Conservation (phyloP, 2,888 invertebrate species). For the Heliconius hortense region DNA sequence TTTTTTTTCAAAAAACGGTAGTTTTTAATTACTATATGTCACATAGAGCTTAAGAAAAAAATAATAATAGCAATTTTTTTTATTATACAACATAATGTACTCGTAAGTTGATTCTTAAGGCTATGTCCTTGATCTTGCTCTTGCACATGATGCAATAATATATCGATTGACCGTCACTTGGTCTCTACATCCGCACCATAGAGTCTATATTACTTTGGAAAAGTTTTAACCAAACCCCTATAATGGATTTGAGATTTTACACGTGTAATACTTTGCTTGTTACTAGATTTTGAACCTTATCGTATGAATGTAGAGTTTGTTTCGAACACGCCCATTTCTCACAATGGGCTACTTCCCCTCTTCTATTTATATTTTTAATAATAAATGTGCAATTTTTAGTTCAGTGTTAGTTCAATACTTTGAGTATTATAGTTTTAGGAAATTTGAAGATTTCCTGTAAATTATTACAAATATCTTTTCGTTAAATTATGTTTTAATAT, state of each 20-base stretch:
- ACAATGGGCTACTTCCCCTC: neutral
- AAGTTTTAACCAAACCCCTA: neutral
- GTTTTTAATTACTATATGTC: neutral
- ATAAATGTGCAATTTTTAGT: conserved; percentile 4
- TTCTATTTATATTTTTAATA: neutral
- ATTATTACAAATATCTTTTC: no score
- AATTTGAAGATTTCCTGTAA: no score
- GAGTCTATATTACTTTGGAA: conserved; percentile 11
- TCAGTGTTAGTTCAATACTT: no score
- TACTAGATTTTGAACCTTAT: conserved; percentile 5
- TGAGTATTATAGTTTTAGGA: no score
- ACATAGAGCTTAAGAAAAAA: neutral
- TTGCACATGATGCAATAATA: conserved; percentile 38
- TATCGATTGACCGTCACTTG: conserved; percentile 27
- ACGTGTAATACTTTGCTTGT: conserved; percentile 1
- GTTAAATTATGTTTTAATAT: no score
- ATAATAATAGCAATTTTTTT: neutral
- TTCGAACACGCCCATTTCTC: neutral
- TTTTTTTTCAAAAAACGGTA: neutral
- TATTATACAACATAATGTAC: neutral
- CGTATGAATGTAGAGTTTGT: neutral
- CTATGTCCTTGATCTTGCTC: conserved; percentile 38
- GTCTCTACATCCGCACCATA: conserved; percentile 3
- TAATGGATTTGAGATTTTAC: conserved; percentile 10
- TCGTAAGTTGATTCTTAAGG: conserved; percentile 11